phyloP scores from a whole-genome alignment of 2,888 invertebrate genomes.

The Acanthopleura granulata region DNA sequence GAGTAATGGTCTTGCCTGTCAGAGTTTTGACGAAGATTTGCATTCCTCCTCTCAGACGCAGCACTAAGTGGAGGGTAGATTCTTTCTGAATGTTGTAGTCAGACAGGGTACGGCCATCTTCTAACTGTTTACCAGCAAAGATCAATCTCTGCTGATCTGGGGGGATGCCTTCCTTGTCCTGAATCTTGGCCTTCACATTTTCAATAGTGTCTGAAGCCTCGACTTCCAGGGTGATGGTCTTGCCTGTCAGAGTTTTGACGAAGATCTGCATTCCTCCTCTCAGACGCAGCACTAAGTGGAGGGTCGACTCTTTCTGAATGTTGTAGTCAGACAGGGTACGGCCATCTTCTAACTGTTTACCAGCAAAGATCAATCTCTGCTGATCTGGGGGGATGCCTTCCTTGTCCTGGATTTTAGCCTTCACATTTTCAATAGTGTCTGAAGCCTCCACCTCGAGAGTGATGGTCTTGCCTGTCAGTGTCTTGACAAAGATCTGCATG shows the following conservation, averaged over 20 bases:
- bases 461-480: constrained; percentile 4
- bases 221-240: constrained; percentile 1
- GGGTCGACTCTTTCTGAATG: background rate
- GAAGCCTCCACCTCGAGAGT: background rate
- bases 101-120: constrained; percentile 4
- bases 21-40: background rate
- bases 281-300: background rate
- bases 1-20: background rate
- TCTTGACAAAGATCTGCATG: constrained; percentile 4
- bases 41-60: background rate
- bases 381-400: constrained; percentile 6
- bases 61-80: background rate
- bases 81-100: constrained; percentile 5
- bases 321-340: constrained; percentile 4
- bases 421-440: constrained; percentile 3
- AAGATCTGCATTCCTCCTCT: constrained; percentile 4
- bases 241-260: background rate
- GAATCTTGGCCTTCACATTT: background rate
- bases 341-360: background rate
- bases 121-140: background rate
- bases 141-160: constrained; percentile 9
- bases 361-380: constrained; percentile 1
- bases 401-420: background rate
- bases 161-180: constrained; percentile 1
- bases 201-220: constrained; percentile 9